phyloP scores from a whole-genome alignment of 2,797 vertebrate species.

The Pantherophis vulpinus region DNA sequence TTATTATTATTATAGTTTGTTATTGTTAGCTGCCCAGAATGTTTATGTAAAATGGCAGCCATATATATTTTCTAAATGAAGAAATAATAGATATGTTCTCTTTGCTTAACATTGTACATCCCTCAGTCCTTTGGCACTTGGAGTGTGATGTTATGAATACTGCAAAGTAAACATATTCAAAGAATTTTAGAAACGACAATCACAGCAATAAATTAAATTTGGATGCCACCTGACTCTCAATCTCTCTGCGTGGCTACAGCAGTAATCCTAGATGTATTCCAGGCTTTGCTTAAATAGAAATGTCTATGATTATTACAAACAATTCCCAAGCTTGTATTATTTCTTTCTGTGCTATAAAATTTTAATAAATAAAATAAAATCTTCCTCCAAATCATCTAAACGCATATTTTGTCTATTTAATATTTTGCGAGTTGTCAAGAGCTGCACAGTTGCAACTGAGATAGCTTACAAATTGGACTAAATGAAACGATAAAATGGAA shows the following conservation, averaged over 20 bases:
- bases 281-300: background rate
- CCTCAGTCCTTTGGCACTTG: background rate
- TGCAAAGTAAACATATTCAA: background rate
- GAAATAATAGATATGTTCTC: background rate
- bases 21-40: background rate
- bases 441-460: background rate
- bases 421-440: background rate
- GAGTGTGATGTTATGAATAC: background rate
- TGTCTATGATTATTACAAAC: background rate
- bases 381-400: background rate
- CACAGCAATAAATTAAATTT: background rate
- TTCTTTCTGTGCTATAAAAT: slow-evolving; percentile 30
- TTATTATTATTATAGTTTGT: background rate
- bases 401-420: background rate
- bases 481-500: slow-evolving; percentile 37
- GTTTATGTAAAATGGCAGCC: background rate
- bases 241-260: background rate
- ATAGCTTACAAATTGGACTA: background rate
- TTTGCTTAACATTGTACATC: background rate
- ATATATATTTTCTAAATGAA: background rate
- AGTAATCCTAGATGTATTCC: background rate
- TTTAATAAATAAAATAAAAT: background rate
- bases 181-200: background rate
- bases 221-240: background rate
- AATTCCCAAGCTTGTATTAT: slow-evolving; percentile 35